Evolutionary conservation across 2,113 vertebrate species (phyloP).

Genomic region (Tonatia bakeri): DNA sequence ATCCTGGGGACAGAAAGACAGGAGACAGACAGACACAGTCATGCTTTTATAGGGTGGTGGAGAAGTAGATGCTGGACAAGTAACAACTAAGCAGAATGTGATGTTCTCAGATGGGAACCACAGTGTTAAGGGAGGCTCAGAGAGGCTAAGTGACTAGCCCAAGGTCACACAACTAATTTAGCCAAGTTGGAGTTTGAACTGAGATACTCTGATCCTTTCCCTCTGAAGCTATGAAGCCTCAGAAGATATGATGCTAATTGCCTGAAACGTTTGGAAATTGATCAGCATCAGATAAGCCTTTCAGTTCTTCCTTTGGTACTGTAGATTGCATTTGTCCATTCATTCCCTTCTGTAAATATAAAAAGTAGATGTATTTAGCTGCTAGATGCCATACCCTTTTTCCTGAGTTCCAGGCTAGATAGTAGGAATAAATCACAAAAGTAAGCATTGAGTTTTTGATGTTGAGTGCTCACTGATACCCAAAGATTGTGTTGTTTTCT

Average conservation of each 20-base stretch:
- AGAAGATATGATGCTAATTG: neutral
- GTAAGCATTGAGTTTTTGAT: neutral
- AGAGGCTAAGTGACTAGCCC: neutral
- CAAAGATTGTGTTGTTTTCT: neutral
- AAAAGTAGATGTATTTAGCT: neutral
- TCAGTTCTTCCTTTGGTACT: accelerated
- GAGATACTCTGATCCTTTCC: neutral
- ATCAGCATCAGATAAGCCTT: neutral
- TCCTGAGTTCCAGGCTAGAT: neutral
- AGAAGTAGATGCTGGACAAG: neutral
- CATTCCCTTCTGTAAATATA: neutral
- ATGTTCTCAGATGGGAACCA: neutral
- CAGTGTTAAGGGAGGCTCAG: neutral
- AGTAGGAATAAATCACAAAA: neutral
- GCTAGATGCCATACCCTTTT: neutral
- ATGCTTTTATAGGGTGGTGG: neutral
- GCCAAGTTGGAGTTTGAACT: neutral
- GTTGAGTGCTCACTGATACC: neutral
- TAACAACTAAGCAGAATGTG: neutral
- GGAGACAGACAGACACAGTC: neutral
- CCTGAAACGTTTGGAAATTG: neutral
- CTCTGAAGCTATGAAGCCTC: neutral
- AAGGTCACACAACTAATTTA: neutral
- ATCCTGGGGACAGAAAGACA: neutral
- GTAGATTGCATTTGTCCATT: neutral